Conservation (phyloP, 1,140 invertebrate species). For the Ridgeia piscesae region DNA sequence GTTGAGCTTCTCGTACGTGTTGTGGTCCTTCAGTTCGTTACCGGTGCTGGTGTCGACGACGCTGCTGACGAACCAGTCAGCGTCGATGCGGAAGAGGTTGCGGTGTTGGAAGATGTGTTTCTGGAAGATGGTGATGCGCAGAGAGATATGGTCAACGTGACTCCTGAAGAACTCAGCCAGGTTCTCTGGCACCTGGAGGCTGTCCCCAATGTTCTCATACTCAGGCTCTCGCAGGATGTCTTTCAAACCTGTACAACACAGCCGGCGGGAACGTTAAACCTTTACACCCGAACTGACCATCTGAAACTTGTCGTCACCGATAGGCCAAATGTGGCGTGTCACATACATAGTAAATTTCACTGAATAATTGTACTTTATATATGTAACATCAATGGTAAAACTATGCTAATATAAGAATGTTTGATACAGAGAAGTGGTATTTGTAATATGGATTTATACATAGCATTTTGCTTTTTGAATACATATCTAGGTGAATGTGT, state of each 20-base stretch:
- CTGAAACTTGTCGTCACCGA: no score
- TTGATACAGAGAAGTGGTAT: no score
- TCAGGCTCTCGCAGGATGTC: slow-evolving; percentile 54
- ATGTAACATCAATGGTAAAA: no score
- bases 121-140: slow-evolving; percentile 51
- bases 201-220: slow-evolving; percentile 24
- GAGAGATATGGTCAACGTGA: slow-evolving; percentile 48
- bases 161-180: slow-evolving; percentile 40
- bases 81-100: slow-evolving; percentile 52
- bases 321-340: no score
- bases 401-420: no score
- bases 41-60: slow-evolving; percentile 43
- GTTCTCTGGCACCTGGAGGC: slow-evolving; percentile 27
- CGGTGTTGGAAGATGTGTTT: slow-evolving; percentile 41
- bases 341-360: no score
- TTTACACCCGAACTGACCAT: no score
- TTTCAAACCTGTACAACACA: slow-evolving; percentile 42
- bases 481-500: no score
- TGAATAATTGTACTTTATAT: no score
- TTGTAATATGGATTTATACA: no score
- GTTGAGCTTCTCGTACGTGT: slow-evolving; percentile 52
- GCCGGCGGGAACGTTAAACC: no score
- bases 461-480: no score
- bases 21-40: slow-evolving; percentile 49
- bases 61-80: slow-evolving; percentile 48